A percentile compares a stretch with the other conserved stretches of the same genome.
These are phyloP conservation scores for Callocephalon fimbriatum DNA, from an alignment of 2,113 vertebrate genomes.

Conservation along the genomic window DNA sequence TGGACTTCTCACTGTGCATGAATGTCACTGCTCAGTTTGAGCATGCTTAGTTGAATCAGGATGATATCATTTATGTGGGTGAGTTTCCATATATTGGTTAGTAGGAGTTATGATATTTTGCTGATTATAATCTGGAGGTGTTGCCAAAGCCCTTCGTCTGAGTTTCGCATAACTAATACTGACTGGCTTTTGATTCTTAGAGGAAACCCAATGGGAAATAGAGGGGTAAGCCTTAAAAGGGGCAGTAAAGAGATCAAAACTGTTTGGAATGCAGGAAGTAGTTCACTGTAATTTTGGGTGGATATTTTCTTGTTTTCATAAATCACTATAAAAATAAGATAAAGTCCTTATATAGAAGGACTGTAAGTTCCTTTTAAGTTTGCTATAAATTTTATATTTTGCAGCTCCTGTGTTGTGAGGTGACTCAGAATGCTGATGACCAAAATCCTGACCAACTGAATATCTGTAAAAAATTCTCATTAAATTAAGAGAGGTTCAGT, in stretches of 20 bases:
- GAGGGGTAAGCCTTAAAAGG: not conserved
- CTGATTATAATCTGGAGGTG: constrained; percentile 53
- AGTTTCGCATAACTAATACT: constrained; percentile 25
- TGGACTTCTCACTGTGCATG: not conserved
- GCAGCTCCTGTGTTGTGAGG: not conserved
- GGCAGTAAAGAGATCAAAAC: not conserved
- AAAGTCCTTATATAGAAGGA: not conserved
- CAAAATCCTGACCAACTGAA: not conserved
- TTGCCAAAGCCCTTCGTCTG: constrained; percentile 53
- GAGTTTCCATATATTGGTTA: constrained; percentile 65
- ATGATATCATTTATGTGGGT: constrained; percentile 52
- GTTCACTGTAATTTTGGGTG: not conserved
- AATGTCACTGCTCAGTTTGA: constrained; percentile 38
- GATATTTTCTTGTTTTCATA: not conserved
- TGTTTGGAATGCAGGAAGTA: not conserved
- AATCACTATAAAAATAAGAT: not conserved
- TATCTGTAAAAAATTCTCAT: not conserved
- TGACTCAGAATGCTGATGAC: not conserved
- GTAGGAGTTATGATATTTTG: constrained; percentile 68
- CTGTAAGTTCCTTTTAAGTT: not conserved
- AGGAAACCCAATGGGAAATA: constrained; percentile 4
- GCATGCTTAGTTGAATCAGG: constrained; percentile 32
- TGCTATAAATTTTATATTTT: not conserved
- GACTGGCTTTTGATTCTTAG: constrained; percentile 30
- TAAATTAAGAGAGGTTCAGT: not conserved